These are phyloP conservation scores for Halesus radiatus DNA, from an alignment of 1,140 invertebrate genomes.

Conservation along the genomic window DNA sequence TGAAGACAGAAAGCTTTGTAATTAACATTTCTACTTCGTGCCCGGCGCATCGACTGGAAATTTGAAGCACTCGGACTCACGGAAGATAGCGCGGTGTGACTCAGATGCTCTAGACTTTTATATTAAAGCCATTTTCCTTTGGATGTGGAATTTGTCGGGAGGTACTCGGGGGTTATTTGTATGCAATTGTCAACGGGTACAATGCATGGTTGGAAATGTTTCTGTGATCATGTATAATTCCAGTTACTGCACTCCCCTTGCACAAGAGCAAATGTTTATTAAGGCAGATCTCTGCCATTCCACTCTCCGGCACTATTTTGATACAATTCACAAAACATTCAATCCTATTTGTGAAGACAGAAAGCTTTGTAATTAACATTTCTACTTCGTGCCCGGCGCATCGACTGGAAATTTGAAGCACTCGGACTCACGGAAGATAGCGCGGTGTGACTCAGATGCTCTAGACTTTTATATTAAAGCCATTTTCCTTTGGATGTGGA, in stretches of 20 bases:
- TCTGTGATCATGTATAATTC: conserved; percentile 50
- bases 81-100: conserved; percentile 18
- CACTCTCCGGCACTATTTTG: background rate
- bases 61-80: background rate
- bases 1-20: background rate
- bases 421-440: background rate
- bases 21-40: background rate
- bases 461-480: conserved; percentile 23
- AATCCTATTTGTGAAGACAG: background rate
- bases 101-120: conserved; percentile 26
- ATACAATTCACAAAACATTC: background rate
- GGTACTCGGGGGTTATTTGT: background rate
- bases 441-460: conserved; percentile 27
- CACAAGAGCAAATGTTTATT: conserved; percentile 42
- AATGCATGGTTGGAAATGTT: conserved; percentile 5
- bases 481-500: conserved; percentile 5
- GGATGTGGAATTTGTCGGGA: background rate
- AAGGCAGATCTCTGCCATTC: conserved; percentile 9
- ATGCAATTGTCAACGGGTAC: conserved; percentile 10
- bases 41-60: background rate
- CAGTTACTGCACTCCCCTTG: conserved; percentile 17
- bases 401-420: background rate
- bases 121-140: conserved; percentile 12
- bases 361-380: background rate
- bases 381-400: background rate